Conservation (phyloP, 2,888 invertebrate genomes). For the Agrotis puta region DNA sequence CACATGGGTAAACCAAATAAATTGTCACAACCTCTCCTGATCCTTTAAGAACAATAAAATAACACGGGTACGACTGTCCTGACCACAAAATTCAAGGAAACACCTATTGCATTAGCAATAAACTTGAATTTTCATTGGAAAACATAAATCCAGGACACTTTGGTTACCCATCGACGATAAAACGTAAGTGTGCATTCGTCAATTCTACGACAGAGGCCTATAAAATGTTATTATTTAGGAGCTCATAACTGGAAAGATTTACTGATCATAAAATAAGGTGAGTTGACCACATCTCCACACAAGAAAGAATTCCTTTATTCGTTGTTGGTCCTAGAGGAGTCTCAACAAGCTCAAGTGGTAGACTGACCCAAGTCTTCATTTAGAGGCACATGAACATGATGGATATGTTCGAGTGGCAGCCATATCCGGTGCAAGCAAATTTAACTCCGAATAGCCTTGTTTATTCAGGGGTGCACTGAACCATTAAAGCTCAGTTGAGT, state of each 20-base stretch:
- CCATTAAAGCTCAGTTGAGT: constrained; percentile 86
- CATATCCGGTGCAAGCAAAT: constrained; percentile 90
- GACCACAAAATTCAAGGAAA: constrained; percentile 63
- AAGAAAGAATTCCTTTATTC: constrained; percentile 74
- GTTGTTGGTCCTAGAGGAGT: constrained; percentile 71
- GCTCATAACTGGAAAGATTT: constrained; percentile 88
- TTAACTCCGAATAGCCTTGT: constrained; percentile 88
- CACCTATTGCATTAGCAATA: constrained; percentile 83
- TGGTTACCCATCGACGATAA: constrained; percentile 81
- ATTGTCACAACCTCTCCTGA: constrained; percentile 14
- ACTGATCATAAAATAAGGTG: constrained; percentile 84
- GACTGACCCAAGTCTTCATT: constrained; percentile 80
- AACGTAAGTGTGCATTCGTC: constrained; percentile 84
- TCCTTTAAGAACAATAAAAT: constrained; percentile 45
- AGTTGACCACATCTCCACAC: constrained; percentile 79
- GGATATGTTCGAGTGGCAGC: constrained; percentile 87
- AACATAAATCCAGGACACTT: constrained; percentile 84
- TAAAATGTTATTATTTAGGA: constrained; percentile 89
- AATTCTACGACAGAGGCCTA: constrained; percentile 83
- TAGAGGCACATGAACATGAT: constrained; percentile 83
- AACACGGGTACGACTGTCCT: constrained; percentile 45
- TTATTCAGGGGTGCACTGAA: constrained; percentile 90
- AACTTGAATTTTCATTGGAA: constrained; percentile 76
- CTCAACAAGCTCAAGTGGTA: constrained; percentile 79
- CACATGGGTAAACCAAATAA: constrained; percentile 37